These are phyloP conservation scores for Diaprepes abbreviatus DNA, from an alignment of 2,888 invertebrate species.

Conservation along the genomic window DNA sequence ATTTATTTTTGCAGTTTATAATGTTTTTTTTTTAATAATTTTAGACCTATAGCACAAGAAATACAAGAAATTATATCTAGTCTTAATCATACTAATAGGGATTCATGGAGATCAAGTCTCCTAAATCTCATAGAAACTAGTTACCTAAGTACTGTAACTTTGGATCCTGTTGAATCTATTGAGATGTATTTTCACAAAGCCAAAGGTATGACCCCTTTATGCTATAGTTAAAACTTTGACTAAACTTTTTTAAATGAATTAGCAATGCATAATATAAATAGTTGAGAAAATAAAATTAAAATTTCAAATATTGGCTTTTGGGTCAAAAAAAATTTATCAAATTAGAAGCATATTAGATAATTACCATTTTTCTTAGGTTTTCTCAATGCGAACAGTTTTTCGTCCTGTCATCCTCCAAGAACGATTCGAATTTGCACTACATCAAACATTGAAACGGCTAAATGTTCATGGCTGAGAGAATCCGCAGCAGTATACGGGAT, in stretches of 20 bases:
- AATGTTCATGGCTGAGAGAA: slow-evolving; percentile 85
- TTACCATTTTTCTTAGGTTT: slow-evolving; percentile 65
- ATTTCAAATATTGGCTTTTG: no score
- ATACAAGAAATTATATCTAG: slow-evolving; percentile 70
- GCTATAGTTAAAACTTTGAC: no score
- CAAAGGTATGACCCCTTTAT: slow-evolving; percentile 64
- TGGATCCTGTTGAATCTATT: slow-evolving; percentile 75
- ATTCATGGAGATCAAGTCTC: slow-evolving; percentile 73
- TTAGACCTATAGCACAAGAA: slow-evolving; percentile 68
- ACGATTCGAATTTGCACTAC: slow-evolving; percentile 76
- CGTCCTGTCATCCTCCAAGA: slow-evolving; percentile 78
- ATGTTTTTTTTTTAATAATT: no score
- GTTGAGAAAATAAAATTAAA: no score
- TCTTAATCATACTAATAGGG: slow-evolving; percentile 63
- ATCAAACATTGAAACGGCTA: slow-evolving; percentile 78
- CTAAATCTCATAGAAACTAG: slow-evolving; percentile 74
- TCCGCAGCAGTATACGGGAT: slow-evolving; percentile 82
- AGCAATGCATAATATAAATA: no score
- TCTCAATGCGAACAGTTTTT: slow-evolving; percentile 77
- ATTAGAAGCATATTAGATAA: no score
- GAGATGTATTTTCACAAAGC: slow-evolving; percentile 77
- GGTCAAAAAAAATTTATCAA: no score
- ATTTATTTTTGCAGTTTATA: no score
- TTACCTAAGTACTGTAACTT: slow-evolving; percentile 69
- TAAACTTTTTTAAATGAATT: no score